phyloP scores from a whole-genome alignment of 1,140 invertebrate genomes.

The Scaptomyza pallida region DNA sequence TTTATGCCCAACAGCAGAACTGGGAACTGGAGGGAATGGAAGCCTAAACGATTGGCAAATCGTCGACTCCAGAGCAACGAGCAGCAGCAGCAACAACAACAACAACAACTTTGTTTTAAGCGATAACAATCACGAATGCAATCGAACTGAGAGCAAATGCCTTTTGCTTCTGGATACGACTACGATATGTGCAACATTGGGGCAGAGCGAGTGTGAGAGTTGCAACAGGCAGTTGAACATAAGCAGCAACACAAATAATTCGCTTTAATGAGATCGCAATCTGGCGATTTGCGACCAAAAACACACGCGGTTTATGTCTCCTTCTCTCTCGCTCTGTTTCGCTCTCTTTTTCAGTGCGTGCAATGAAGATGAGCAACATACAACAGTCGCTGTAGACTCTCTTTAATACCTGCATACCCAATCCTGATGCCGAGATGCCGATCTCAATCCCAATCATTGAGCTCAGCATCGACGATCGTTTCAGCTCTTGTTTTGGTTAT shows the following conservation, averaged over 20 bases:
- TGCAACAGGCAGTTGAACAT: constrained; percentile 72
- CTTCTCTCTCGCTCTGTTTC: no score
- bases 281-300: constrained; percentile 77
- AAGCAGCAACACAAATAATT: constrained; percentile 82
- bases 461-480: constrained; percentile 51
- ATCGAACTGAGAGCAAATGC: constrained; percentile 37
- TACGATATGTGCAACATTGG: neutral
- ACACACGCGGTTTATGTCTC: constrained; percentile 63
- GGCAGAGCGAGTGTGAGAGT: constrained; percentile 58
- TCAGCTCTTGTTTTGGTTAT: constrained; percentile 50
- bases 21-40: constrained; percentile 23
- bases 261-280: constrained; percentile 82
- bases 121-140: constrained; percentile 73
- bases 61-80: constrained; percentile 42
- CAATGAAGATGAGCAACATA: constrained; percentile 73
- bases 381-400: constrained; percentile 1
- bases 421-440: constrained; percentile 49
- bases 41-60: constrained; percentile 79
- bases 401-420: neutral
- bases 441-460: constrained; percentile 69
- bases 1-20: constrained; percentile 48
- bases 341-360: constrained; percentile 40
- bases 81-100: constrained; percentile 31
- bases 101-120: constrained; percentile 61
- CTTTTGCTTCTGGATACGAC: constrained; percentile 33